phyloP scores from a whole-genome alignment of 2,888 invertebrate species.

The Himalopsyche kuldschensis region DNA sequence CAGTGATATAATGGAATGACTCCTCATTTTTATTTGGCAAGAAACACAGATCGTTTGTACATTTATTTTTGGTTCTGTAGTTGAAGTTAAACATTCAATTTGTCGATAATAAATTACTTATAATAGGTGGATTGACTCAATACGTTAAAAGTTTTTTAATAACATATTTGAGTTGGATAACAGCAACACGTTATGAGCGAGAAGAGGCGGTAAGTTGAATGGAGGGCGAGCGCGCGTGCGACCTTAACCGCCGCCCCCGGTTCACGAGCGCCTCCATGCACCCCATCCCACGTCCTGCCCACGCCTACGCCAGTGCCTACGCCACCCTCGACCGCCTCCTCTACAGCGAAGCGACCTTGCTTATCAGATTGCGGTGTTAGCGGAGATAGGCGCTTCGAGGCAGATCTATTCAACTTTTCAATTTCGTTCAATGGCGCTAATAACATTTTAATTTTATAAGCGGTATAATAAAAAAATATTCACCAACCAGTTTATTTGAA shows the following conservation, averaged over 20 bases:
- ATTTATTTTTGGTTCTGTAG: no score
- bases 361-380: slow-evolving; percentile 19
- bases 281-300: background rate
- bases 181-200: background rate
- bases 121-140: no score
- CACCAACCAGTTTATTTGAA: no score
- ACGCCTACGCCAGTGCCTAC: background rate
- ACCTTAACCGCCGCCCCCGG: slow-evolving; percentile 23
- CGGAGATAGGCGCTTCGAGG: slow-evolving; percentile 7
- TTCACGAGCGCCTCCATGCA: background rate
- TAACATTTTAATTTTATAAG: no score
- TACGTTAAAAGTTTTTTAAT: background rate
- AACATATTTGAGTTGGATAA: background rate
- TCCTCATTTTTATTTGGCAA: no score
- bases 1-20: no score
- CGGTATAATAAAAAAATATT: no score
- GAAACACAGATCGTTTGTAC: no score
- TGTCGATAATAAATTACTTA: no score
- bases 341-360: slow-evolving; percentile 11
- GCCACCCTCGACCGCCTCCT: slow-evolving; percentile 1
- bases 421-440: background rate
- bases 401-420: background rate
- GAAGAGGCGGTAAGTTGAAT: slow-evolving; percentile 2
- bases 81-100: no score
- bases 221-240: slow-evolving; percentile 16